Base-by-base conservation (phyloP, 2,113 vertebrate genomes). In the Platichthys flesus region DNA sequence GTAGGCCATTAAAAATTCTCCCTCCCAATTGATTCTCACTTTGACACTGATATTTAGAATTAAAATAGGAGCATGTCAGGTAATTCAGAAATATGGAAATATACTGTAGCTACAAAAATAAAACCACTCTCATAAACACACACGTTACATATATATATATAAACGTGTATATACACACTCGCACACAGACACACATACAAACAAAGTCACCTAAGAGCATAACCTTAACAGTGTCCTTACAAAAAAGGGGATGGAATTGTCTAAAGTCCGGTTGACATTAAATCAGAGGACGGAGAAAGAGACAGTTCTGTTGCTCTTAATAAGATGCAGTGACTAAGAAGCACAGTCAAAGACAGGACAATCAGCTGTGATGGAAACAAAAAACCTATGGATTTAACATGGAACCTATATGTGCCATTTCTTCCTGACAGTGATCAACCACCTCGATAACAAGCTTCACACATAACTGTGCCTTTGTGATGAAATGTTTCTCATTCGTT, bases 301-400 rank as follows among this genome's bases (percentile, higher is more conserved):
- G 51, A 56, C 54, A 51, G 26, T 6, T 42, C 6, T 51, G 4
- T 56, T n/a, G n/a, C 64, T 69, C 37, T 15, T 52, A 16, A 59
- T 59, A 3, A 64, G 55, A 58, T 35, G 42, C 54, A 63, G 60
- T 10, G 31, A 64, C 73, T 76, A 5, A 59, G 45, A 67, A 67
- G 70, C n/a, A 70, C 28, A 76, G 54, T 69, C 57, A 66, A 71
- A 62, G 40, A 65, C 55, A 54, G 5, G 45, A 49, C 13, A 2
- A 49, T 49, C 16, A 49, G 76, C 26, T 13, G 45, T 37, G 16
- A 21, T 10, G 20, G 9, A 62, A 10, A 37, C 42, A 54, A 59
- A 35, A 20, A 31, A 31, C 28, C 7, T 4, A 14, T 15, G 31
- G 35, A 18, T 55, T 73, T 2, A 61, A 24, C 37, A n/a, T 52